Evolutionary conservation across 2,113 vertebrate genomes (phyloP), one percentile per base, ranked within the genome.

Genomic region (Perca flavescens): DNA sequence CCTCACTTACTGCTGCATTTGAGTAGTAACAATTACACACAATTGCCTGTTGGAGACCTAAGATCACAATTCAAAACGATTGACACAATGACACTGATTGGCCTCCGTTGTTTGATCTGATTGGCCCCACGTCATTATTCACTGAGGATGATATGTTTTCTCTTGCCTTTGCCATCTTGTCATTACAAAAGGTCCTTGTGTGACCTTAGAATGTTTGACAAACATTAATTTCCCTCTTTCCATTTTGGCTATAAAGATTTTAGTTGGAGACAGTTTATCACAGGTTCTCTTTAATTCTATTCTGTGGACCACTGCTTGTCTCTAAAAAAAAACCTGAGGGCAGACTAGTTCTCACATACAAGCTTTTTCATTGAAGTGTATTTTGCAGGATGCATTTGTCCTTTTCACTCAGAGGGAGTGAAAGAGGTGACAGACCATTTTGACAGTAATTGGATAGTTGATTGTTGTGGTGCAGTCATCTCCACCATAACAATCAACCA

Each of bases 381-480:
- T 67, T 86, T 70, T 89, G 76, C 17, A 0, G 4, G 47, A 65
- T 28, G n/a, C 15, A 31, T 79, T 84, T 84, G 70, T 88, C 75
- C 65, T 83, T 87, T 92, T 91, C 71, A 54, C 83, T 81, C 72
- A 50, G 14, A 60, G 11, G 54, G 34, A 52, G 67, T 34, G 77
- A 71, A n/a, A 15, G 87, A 90, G 81, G 89, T 85, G 89, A 74
- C 73, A 92, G 79, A 91, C 82, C 19, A 53, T 50, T 84, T 76
- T 89, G 86, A 91, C 90, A 91, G 82, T 90, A 86, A 91, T 83
- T 92, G 79, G 88, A 79, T 25, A 31, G 34, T 60, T 88, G 87
- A 84, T 80, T 80, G 81, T 73, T 58, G 71, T 79, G 61, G 8
- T 58, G 22, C 73, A 68, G 49, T 77, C 36, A 69, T 87, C 73